phyloP scores from a whole-genome alignment of 1,140 invertebrate genomes.

The Pararge aegeria region DNA sequence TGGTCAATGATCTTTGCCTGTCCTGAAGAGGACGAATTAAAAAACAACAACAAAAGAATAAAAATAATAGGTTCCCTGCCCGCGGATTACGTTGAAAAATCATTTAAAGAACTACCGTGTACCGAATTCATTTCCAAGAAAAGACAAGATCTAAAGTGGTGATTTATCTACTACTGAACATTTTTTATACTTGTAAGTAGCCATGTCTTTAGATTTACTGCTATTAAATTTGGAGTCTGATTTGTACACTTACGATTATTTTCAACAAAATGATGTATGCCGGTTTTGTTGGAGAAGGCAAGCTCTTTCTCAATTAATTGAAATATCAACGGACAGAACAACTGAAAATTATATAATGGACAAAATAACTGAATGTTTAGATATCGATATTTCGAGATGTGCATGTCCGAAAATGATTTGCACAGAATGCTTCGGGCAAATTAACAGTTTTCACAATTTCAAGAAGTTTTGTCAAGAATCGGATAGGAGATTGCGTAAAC shows the following conservation, averaged over 20 bases:
- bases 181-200: neutral
- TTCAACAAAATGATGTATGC: constrained; percentile 56
- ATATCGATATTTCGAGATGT: constrained; percentile 40
- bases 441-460: constrained; percentile 53
- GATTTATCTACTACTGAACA: neutral
- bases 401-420: constrained; percentile 45
- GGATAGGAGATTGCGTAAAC: constrained; percentile 43
- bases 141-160: neutral
- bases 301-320: constrained; percentile 36
- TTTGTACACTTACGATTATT: constrained; percentile 54
- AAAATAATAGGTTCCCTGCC: no score
- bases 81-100: no score
- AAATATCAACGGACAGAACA: constrained; percentile 6
- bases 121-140: no score
- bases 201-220: constrained; percentile 27
- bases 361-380: constrained; percentile 54
- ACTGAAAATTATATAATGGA: constrained; percentile 35
- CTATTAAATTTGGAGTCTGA: constrained; percentile 32
- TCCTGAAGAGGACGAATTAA: no score
- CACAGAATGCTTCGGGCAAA: constrained; percentile 38
- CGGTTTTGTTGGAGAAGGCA: constrained; percentile 54
- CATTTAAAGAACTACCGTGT: no score
- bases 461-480: constrained; percentile 50
- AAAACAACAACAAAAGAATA: no score
- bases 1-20: no score